phyloP scores from a whole-genome alignment of 2,888 invertebrate species.

The Apodemia duryi region DNA sequence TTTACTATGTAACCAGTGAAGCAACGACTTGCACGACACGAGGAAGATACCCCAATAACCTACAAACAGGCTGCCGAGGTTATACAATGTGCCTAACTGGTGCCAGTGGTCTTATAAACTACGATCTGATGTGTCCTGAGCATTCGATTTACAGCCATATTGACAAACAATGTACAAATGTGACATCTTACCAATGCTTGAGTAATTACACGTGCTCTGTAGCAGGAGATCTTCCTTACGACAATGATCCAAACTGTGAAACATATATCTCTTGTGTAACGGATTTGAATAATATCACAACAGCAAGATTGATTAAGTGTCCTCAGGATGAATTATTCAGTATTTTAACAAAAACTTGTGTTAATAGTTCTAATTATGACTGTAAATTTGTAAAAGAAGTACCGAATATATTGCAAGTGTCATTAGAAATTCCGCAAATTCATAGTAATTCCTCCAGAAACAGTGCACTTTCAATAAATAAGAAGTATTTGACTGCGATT shows the following conservation, averaged over 20 bases:
- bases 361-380: conserved; percentile 40
- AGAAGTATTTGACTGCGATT: neutral
- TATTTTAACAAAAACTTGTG: conserved; percentile 39
- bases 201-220: conserved; percentile 46
- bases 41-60: conserved; percentile 58
- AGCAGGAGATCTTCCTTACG: conserved; percentile 43
- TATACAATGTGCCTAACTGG: conserved; percentile 59
- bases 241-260: conserved; percentile 40
- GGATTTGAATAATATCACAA: conserved; percentile 44
- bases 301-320: conserved; percentile 52
- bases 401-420: conserved; percentile 27
- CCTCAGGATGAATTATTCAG: conserved; percentile 44
- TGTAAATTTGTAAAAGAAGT: conserved; percentile 36
- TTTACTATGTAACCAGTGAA: conserved; percentile 41
- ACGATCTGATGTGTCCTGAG: conserved; percentile 56
- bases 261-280: conserved; percentile 52
- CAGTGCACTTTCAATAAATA: conserved; percentile 14
- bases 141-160: conserved; percentile 56
- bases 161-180: conserved; percentile 57
- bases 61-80: conserved; percentile 51
- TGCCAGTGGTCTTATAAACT: conserved; percentile 44
- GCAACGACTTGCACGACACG: conserved; percentile 45
- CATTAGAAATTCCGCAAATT: conserved; percentile 24
- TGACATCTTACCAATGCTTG: conserved; percentile 53
- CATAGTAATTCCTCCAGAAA: conserved; percentile 26